Percentiles rank a stretch among this genome's conserved stretches.
phyloP scores from a whole-genome alignment of 1,140 invertebrate genomes.

The Temnothorax curvispinosus region DNA sequence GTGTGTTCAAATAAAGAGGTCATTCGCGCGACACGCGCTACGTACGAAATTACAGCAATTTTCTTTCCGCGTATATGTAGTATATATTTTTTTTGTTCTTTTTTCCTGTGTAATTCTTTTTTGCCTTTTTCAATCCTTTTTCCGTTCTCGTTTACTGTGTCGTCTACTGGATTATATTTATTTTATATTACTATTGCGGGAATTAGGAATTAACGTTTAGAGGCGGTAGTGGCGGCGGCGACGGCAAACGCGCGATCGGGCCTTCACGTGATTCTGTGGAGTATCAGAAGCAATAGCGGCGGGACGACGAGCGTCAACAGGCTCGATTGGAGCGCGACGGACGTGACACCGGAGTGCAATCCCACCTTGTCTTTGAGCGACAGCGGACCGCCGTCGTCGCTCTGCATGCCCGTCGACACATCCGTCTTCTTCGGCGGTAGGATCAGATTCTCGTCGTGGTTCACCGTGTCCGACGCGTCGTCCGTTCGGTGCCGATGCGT shows the following conservation, averaged over 20 bases:
- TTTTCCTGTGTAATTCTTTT: slow-evolving; percentile 55
- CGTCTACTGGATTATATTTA: slow-evolving; percentile 56
- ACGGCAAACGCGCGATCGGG: slow-evolving; percentile 9
- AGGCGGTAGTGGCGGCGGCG: background rate
- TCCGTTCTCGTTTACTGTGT: slow-evolving; percentile 42
- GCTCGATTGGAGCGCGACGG: slow-evolving; percentile 29
- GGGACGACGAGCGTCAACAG: slow-evolving; percentile 55
- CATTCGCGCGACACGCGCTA: slow-evolving; percentile 68
- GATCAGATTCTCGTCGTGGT: slow-evolving; percentile 80
- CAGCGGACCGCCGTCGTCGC: slow-evolving; percentile 78
- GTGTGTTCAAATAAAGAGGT: slow-evolving; percentile 62
- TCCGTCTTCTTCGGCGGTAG: slow-evolving; percentile 78
- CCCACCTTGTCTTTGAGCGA: slow-evolving; percentile 81
- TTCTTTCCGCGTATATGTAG: slow-evolving; percentile 51
- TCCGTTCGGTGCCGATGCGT: background rate
- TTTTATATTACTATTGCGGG: slow-evolving; percentile 77
- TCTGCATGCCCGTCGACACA: slow-evolving; percentile 74
- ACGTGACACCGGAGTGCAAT: slow-evolving; percentile 44
- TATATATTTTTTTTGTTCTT: slow-evolving; percentile 19
- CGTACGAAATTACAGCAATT: slow-evolving; percentile 77
- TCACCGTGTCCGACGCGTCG: background rate
- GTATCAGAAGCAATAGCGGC: slow-evolving; percentile 56
- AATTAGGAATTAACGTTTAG: slow-evolving; percentile 65
- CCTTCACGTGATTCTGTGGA: slow-evolving; percentile 81
- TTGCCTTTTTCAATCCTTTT: slow-evolving; percentile 58